Evolutionary conservation across 2,888 invertebrate species (phyloP).

Genomic region (Oligia fasciuncula): DNA sequence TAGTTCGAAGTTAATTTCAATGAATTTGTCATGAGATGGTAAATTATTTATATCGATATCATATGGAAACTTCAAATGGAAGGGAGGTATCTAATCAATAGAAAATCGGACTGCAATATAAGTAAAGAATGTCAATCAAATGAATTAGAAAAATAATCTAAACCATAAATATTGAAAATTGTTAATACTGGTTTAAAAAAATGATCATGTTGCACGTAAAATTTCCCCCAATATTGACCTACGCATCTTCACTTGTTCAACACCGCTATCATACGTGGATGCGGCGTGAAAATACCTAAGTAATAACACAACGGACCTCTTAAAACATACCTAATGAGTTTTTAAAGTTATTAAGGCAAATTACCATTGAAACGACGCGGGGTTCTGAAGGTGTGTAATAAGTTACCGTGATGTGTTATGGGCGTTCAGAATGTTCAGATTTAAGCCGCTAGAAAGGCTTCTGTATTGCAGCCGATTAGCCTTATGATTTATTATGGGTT

Average conservation of each 20-base stretch:
- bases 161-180: not conserved
- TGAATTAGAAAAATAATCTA: not conserved
- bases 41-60: constrained; percentile 2
- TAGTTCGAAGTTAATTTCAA: constrained; percentile 37
- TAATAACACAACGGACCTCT: constrained; percentile 71
- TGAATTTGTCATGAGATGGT: constrained; percentile 34
- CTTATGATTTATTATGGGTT: constrained; percentile 79
- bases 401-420: constrained; percentile 76
- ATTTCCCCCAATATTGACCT: constrained; percentile 24
- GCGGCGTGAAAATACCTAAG: constrained; percentile 57
- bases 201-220: not conserved
- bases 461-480: constrained; percentile 82
- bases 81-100: not conserved
- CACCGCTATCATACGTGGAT: constrained; percentile 29
- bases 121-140: not conserved
- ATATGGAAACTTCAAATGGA: not conserved
- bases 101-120: not conserved
- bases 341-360: constrained; percentile 87
- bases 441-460: constrained; percentile 80
- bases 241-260: constrained; percentile 24
- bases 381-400: constrained; percentile 81
- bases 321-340: constrained; percentile 82
- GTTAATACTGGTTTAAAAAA: not conserved
- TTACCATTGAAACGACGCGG: constrained; percentile 78
- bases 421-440: constrained; percentile 68